These are phyloP conservation scores for Hydrochoerus hydrochaeris DNA, from an alignment of 2,113 vertebrate species.

Conservation along the genomic window DNA sequence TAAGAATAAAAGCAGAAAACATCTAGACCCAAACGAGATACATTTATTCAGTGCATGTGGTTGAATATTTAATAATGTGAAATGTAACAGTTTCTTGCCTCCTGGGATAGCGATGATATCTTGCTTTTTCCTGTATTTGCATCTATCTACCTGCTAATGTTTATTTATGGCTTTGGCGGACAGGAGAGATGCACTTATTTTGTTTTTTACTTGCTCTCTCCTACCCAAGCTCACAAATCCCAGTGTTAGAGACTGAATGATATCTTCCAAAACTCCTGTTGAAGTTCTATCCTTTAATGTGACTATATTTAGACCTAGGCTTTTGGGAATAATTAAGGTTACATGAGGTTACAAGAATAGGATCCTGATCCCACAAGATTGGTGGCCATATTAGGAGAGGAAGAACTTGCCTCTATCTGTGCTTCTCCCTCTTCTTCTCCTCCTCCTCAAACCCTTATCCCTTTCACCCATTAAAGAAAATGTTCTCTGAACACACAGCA, in stretches of 20 bases:
- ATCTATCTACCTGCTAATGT: slow-evolving; percentile 66
- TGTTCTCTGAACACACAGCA: neutral
- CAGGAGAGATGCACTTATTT: neutral
- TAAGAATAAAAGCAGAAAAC: slow-evolving; percentile 76
- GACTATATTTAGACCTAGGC: neutral
- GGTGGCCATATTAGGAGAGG: neutral
- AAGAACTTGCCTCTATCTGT: neutral
- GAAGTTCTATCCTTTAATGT: neutral
- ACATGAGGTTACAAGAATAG: neutral
- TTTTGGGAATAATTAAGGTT: neutral
- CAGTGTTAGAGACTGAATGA: neutral
- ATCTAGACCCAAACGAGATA: slow-evolving; percentile 68
- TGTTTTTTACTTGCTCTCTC: neutral
- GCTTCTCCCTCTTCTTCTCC: no score
- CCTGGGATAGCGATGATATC: slow-evolving; percentile 55
- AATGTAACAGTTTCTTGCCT: slow-evolving; percentile 63
- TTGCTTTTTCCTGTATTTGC: slow-evolving; percentile 62
- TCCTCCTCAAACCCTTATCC: neutral
- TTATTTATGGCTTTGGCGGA: slow-evolving; percentile 62
- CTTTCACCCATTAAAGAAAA: neutral
- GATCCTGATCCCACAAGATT: neutral
- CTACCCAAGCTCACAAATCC: neutral
- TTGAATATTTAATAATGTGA: slow-evolving; percentile 75
- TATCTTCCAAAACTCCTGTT: neutral
- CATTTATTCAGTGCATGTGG: slow-evolving; percentile 60